phyloP scores from a whole-genome alignment of 2,888 invertebrate genomes.

The Agriotes lineatus region DNA sequence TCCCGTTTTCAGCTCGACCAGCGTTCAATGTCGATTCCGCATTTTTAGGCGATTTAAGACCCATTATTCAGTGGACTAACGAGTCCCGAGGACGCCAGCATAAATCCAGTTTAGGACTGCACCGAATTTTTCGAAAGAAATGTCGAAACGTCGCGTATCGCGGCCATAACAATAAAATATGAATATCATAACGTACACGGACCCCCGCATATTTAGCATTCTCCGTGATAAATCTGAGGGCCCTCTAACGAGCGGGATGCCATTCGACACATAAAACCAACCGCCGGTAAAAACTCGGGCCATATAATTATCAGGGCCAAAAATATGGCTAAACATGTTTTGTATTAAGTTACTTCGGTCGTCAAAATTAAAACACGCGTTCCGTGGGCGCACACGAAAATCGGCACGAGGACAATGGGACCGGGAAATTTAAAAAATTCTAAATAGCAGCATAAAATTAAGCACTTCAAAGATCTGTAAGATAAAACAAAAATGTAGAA shows the following conservation, averaged over 20 bases:
- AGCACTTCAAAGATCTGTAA: background rate
- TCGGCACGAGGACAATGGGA: background rate
- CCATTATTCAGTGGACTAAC: too few species aligned
- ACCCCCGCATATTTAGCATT: conserved; percentile 12
- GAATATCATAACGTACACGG: conserved; percentile 18
- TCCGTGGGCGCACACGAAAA: background rate
- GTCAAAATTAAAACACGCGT: conserved; percentile 1
- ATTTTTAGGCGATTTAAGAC: too few species aligned
- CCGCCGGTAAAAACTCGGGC: conserved; percentile 13
- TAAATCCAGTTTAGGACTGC: background rate
- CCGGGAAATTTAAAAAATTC: background rate
- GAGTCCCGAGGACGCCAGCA: too few species aligned
- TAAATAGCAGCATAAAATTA: background rate
- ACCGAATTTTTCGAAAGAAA: background rate
- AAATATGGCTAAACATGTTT: conserved; percentile 7
- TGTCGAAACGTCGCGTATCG: background rate
- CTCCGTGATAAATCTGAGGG: conserved; percentile 9
- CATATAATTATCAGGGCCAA: conserved; percentile 4
- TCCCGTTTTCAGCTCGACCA: background rate
- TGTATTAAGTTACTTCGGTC: conserved; percentile 7
- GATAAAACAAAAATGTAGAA: too few species aligned
- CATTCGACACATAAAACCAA: conserved; percentile 16
- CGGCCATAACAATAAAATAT: conserved; percentile 16
- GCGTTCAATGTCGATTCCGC: too few species aligned
- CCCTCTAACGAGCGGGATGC: conserved; percentile 10